Evolutionary conservation across 2,797 vertebrate genomes (phyloP).

Genomic region (Luscinia megarhynchos): DNA sequence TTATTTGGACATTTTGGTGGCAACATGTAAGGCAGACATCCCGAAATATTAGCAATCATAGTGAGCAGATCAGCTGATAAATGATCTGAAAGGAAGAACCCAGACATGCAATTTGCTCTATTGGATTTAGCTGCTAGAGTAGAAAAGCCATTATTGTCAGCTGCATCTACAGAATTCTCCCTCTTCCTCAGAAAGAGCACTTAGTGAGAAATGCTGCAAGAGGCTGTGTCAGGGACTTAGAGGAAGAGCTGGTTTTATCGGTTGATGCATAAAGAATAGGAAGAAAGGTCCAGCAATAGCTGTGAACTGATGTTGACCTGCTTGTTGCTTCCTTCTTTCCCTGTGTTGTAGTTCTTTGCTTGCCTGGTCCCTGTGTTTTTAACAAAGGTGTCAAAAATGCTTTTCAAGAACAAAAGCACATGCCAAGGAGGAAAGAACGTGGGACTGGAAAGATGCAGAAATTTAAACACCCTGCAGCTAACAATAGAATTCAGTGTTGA

Average conservation of each 20-base stretch:
- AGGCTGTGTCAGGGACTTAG: neutral
- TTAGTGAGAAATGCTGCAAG: neutral
- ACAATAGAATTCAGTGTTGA: neutral
- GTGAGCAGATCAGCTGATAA: conserved; percentile 79
- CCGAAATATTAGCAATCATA: conserved; percentile 82
- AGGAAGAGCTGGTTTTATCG: neutral
- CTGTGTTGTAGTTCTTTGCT: neutral
- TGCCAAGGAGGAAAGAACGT: neutral
- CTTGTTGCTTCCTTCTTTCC: neutral
- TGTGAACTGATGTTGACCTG: neutral
- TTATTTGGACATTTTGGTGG: conserved; percentile 78
- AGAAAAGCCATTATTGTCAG: neutral
- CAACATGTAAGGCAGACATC: conserved; percentile 79
- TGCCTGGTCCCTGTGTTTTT: neutral
- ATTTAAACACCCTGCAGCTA: neutral
- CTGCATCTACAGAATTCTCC: neutral
- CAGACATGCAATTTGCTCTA: neutral
- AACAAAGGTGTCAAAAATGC: neutral
- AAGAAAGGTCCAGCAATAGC: neutral
- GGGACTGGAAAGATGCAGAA: neutral
- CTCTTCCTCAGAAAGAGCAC: neutral
- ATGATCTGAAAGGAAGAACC: conserved; percentile 72
- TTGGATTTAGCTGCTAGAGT: neutral
- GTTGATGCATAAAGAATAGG: neutral
- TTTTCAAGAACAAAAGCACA: neutral